phyloP scores from a whole-genome alignment of 2,113 vertebrate species.

The Capreolus pygargus region DNA sequence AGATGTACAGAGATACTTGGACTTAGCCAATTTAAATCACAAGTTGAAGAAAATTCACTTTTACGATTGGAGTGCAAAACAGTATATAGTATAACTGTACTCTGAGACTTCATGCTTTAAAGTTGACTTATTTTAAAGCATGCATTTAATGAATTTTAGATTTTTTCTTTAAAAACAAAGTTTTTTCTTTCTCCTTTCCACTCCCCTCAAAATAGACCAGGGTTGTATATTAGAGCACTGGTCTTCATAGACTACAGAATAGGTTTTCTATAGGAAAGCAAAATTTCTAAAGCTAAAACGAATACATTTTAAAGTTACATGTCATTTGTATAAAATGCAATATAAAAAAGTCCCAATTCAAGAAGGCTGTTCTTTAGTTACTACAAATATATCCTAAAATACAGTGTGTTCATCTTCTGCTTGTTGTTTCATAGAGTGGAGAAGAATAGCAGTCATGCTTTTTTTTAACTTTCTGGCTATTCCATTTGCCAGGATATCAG shows the following conservation, averaged over 20 bases:
- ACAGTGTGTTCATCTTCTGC: not conserved
- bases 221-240: not conserved
- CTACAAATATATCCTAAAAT: constrained; percentile 12
- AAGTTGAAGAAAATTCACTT: constrained; percentile 9
- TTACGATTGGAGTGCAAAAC: not conserved
- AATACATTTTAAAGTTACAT: constrained; percentile 21
- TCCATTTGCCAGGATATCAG: not conserved
- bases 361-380: not conserved
- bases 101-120: not conserved
- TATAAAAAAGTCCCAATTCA: not conserved
- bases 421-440: not conserved
- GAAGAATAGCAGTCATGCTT: not conserved
- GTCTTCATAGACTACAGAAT: not conserved
- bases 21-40: not conserved
- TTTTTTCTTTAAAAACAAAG: not conserved
- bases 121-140: not conserved
- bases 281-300: constrained; percentile 6
- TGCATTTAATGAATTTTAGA: not conserved
- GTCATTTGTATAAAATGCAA: not conserved
- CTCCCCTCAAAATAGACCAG: not conserved
- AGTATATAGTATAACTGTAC: not conserved
- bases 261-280: constrained; percentile 11
- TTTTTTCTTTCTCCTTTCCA: not conserved
- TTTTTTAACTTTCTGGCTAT: not conserved
- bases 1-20: not conserved